phyloP scores from a whole-genome alignment of 2,797 vertebrate species.

The Rhinatrema bivittatum region DNA sequence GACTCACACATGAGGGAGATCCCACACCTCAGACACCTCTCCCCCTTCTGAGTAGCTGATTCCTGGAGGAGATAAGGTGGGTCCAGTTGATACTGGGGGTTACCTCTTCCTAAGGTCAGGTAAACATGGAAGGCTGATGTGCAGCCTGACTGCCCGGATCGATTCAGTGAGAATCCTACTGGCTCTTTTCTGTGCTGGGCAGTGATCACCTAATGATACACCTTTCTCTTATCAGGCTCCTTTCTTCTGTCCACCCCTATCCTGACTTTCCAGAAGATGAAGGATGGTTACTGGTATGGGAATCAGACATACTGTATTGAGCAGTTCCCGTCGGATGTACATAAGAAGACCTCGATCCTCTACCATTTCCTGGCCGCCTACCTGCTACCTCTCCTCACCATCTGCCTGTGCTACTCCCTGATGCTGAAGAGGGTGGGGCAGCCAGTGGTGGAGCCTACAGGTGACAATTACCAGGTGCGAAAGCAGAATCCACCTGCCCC shows the following conservation, averaged over 20 bases:
- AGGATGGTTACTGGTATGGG: slow-evolving; percentile 35
- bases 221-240: slow-evolving; percentile 19
- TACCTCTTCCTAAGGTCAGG: too few relatives aligned
- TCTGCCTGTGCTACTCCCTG: slow-evolving; percentile 31
- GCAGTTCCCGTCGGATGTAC: slow-evolving; percentile 21
- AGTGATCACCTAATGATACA: too few relatives aligned
- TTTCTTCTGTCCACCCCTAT: slow-evolving; percentile 30
- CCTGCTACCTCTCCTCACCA: slow-evolving; percentile 32
- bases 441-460: slow-evolving; percentile 28
- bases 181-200: too few relatives aligned
- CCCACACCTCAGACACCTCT: too few relatives aligned
- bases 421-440: slow-evolving; percentile 28
- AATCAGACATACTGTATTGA: slow-evolving; percentile 37
- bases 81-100: too few relatives aligned
- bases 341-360: slow-evolving; percentile 25
- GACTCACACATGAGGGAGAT: too few relatives aligned
- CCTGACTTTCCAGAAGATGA: slow-evolving; percentile 28
- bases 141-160: too few relatives aligned
- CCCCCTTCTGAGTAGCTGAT: too few relatives aligned
- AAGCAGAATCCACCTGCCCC: too few relatives aligned
- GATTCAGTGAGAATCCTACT: too few relatives aligned
- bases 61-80: too few relatives aligned
- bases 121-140: too few relatives aligned
- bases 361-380: slow-evolving; percentile 36
- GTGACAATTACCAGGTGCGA: slow-evolving; percentile 32